phyloP scores from a whole-genome alignment of 2,888 invertebrate genomes.

The Deilephila elpenor region DNA sequence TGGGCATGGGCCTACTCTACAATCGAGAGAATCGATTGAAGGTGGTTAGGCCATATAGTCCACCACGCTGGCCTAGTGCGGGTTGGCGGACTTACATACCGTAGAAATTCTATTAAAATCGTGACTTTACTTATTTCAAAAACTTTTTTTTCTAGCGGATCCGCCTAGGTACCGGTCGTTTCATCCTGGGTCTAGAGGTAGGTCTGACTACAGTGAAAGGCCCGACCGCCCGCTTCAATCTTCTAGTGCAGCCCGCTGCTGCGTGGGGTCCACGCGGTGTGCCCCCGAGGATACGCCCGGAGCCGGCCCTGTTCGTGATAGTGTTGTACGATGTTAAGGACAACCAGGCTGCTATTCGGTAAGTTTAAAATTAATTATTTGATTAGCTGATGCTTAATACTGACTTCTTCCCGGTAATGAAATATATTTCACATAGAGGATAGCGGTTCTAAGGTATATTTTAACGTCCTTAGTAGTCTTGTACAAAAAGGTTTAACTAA shows the following conservation, averaged over 20 bases:
- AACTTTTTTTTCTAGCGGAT: conserved; percentile 52
- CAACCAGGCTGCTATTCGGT: conserved; percentile 60
- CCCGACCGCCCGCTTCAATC: conserved; percentile 61
- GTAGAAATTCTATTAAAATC: too few species aligned
- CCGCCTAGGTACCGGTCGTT: conserved; percentile 56
- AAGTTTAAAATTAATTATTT: conserved; percentile 27
- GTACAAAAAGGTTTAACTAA: too few species aligned
- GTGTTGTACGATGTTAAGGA: conserved; percentile 61
- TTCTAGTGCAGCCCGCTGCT: conserved; percentile 63
- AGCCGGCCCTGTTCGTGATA: conserved; percentile 67
- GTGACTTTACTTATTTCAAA: too few species aligned
- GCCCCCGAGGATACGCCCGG: conserved; percentile 64
- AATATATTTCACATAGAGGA: too few species aligned
- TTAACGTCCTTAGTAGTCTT: too few species aligned
- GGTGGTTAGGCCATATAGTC: too few species aligned
- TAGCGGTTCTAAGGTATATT: too few species aligned
- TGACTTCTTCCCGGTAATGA: too few species aligned
- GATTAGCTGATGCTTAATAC: not conserved
- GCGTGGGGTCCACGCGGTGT: conserved; percentile 68
- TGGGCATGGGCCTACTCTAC: too few species aligned
- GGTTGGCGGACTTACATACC: too few species aligned
- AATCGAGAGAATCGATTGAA: too few species aligned
- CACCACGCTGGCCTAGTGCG: too few species aligned
- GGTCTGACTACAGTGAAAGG: conserved; percentile 65
- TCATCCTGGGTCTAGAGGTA: conserved; percentile 69